Base-by-base conservation (phyloP, 2,113 vertebrate genomes). In the Grammomys surdaster region DNA sequence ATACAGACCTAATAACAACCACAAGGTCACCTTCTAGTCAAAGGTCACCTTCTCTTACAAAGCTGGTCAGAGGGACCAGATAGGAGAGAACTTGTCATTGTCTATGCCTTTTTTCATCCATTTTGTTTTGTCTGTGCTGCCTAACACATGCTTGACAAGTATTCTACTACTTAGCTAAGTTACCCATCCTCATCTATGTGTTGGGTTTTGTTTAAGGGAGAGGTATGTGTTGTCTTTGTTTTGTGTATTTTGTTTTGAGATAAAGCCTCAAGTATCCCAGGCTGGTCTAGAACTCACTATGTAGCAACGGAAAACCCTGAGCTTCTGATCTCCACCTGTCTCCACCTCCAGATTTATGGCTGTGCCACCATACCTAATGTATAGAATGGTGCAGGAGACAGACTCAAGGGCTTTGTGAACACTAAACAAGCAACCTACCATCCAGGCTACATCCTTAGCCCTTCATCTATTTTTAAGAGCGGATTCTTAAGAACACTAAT, bases 1-100 rank as follows among this genome's bases (percentile, higher is more conserved):
- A 92, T 65, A 51, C 69, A 70, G 48, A 72, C 46, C 56, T 75
- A 72, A 88, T 91, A 60, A 20, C 63, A 96, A 90, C 69, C 13
- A 16, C 17, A 1, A 7, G 36, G 54, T 96, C 78, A 91, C 48
- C 82, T 75, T 81, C 82, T 11, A 22, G 73, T 7, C 40, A 40
- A 40, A 40, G 40, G 40, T 40, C 40, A 40, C 40, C 40, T 67
- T 67, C 65, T 67, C 65, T 56, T 43, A 46, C 1, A 28, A 88
- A 40, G 33, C 24, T 72, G 33, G 60, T 10, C 4, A n/a, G 3
- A 84, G 31, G 46, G 67, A 70, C 12, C 10, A 81, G 19, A n/a
- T 16, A 2, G 14, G 54, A 48, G 78, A 63, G n/a, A 73, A 17
- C 26, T 19, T 24, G 28, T 40, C 28, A 56, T 10, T 48, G 31